phyloP scores from a whole-genome alignment of 2,797 vertebrate genomes.

The Acipenser transmontanus region DNA sequence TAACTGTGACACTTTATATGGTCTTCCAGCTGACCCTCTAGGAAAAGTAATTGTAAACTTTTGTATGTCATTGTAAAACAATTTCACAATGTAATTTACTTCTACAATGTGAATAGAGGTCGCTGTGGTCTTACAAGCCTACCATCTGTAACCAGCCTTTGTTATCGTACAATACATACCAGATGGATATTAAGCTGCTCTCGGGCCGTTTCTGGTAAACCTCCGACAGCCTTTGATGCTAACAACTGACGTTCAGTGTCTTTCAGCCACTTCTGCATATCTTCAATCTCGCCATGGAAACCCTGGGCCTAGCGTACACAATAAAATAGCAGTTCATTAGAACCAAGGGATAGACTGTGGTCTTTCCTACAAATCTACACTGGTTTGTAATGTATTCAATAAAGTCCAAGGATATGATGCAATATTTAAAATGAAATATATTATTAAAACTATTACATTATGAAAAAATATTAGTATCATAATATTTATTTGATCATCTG shows the following conservation, averaged over 20 bases:
- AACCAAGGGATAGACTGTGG: not conserved
- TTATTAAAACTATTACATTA: too few relatives aligned
- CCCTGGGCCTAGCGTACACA: slow-evolving; percentile 85
- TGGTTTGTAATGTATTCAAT: too few relatives aligned
- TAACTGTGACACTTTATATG: too few relatives aligned
- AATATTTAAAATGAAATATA: too few relatives aligned
- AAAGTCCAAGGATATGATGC: too few relatives aligned
- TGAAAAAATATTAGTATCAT: too few relatives aligned
- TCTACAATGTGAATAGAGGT: slow-evolving; percentile 30
- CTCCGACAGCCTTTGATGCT: slow-evolving; percentile 93
- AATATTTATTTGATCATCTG: too few relatives aligned
- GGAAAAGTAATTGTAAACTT: slow-evolving; percentile 38
- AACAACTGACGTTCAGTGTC: slow-evolving; percentile 95
- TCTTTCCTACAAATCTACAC: too few relatives aligned
- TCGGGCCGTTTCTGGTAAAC: slow-evolving; percentile 93
- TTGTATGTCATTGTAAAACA: slow-evolving; percentile 11
- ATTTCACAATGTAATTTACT: slow-evolving; percentile 47
- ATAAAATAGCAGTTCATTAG: slow-evolving; percentile 48
- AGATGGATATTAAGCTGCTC: slow-evolving; percentile 95
- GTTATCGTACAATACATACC: slow-evolving; percentile 76
- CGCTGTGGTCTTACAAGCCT: slow-evolving; percentile 37
- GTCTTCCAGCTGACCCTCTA: not conserved
- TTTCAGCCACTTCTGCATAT: slow-evolving; percentile 95
- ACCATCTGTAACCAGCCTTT: slow-evolving; percentile 58
- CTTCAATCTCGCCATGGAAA: slow-evolving; percentile 98